Evolutionary conservation across 2,888 invertebrate species (phyloP).

Genomic region (Drosophila fungiperda): DNA sequence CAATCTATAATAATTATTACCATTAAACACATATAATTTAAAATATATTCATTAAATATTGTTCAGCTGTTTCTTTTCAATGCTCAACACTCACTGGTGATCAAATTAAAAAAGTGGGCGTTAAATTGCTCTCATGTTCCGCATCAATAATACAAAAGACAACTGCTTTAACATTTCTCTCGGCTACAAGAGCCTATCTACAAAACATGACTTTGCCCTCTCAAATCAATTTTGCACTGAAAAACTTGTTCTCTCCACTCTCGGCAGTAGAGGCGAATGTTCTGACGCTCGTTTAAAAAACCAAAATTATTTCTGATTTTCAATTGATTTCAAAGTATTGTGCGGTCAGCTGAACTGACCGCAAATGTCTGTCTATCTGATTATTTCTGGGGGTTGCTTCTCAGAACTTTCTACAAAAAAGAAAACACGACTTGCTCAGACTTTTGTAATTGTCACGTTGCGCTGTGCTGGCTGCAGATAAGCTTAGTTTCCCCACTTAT

Average conservation of each 20-base stretch:
- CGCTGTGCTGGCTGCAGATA: slow-evolving; percentile 38
- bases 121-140: slow-evolving; percentile 26
- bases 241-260: slow-evolving; percentile 14
- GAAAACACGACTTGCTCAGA: slow-evolving; percentile 12
- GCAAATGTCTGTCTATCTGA: slow-evolving; percentile 18
- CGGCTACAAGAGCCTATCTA: neutral
- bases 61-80: slow-evolving; percentile 11
- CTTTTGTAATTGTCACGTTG: slow-evolving; percentile 49
- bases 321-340: slow-evolving; percentile 54
- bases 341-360: slow-evolving; percentile 15
- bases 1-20: neutral
- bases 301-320: slow-evolving; percentile 45
- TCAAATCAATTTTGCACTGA: slow-evolving; percentile 36
- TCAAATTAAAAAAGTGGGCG: slow-evolving; percentile 14
- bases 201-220: slow-evolving; percentile 25
- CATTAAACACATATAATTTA: neutral
- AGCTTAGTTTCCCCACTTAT: slow-evolving; percentile 25
- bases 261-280: slow-evolving; percentile 6
- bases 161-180: slow-evolving; percentile 28
- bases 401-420: slow-evolving; percentile 24
- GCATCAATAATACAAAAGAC: slow-evolving; percentile 40
- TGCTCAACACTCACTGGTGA: slow-evolving; percentile 25
- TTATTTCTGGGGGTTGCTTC: slow-evolving; percentile 15
- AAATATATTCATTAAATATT: neutral
- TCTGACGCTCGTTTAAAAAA: slow-evolving; percentile 7